Conservation (phyloP, 2,113 vertebrate genomes). For the Phocoena phocoena region DNA sequence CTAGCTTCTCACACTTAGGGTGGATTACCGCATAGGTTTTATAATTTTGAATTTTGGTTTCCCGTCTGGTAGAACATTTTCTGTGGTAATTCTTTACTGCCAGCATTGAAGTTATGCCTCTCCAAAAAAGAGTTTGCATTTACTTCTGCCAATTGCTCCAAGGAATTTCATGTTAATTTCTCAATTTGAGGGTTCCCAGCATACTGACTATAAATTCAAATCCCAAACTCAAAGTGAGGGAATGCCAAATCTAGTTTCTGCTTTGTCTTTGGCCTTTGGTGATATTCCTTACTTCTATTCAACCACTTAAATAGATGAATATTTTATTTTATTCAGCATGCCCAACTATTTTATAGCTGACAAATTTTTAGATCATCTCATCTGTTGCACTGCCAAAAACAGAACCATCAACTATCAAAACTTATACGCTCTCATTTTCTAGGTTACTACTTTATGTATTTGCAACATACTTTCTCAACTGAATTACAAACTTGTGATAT, state of each 20-base stretch:
- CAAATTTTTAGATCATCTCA: not conserved
- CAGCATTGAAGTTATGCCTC: not conserved
- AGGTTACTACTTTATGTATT: not conserved
- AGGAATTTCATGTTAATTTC: not conserved
- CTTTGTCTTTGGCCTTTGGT: not conserved
- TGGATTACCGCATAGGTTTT: not conserved
- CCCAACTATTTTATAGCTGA: not conserved
- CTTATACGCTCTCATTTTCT: not conserved
- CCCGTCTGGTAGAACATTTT: not conserved
- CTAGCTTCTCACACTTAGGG: not conserved
- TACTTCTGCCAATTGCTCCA: not conserved
- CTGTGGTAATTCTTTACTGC: not conserved
- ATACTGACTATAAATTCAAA: not conserved
- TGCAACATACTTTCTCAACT: not conserved
- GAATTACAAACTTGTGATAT: not conserved
- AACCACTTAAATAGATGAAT: not conserved
- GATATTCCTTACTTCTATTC: not conserved
- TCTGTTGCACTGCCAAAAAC: not conserved
- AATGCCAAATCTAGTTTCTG: not conserved
- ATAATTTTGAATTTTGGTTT: not conserved
- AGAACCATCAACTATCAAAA: constrained; percentile 12
- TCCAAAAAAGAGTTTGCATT: not conserved
- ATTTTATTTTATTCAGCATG: not conserved
- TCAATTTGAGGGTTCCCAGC: not conserved
- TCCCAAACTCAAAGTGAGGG: not conserved